These are phyloP conservation scores for Bovichtus variegatus DNA, from an alignment of 2,797 vertebrate species.

Conservation along the genomic window DNA sequence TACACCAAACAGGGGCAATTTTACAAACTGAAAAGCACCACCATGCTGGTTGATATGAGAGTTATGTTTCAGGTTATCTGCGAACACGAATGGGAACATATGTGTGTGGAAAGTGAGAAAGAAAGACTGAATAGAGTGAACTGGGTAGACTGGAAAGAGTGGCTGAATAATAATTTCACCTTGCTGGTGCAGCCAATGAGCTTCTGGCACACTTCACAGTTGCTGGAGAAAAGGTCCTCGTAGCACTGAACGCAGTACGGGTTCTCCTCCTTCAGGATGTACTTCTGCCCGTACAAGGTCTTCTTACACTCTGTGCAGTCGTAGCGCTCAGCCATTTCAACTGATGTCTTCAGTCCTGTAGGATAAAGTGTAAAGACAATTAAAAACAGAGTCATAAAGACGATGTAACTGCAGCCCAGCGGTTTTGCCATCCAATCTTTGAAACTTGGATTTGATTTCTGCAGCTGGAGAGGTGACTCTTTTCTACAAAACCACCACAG, in stretches of 20 bases:
- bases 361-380: background rate
- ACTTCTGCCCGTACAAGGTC: constrained; percentile 93
- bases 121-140: no score
- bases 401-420: background rate
- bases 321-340: constrained; percentile 90
- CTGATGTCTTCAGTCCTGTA: constrained; percentile 17
- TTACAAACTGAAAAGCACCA: no score
- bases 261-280: constrained; percentile 91
- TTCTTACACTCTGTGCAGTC: constrained; percentile 92
- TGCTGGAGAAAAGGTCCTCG: constrained; percentile 90
- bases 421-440: rapidly evolving
- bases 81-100: background rate
- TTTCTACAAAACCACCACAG: background rate
- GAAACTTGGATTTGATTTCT: background rate
- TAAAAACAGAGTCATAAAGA: background rate
- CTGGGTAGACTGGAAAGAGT: no score
- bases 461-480: background rate
- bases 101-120: background rate
- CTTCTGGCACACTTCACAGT: constrained; percentile 91
- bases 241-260: constrained; percentile 94
- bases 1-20: no score
- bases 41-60: no score
- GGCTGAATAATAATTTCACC: constrained; percentile 79
- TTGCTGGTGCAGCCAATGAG: constrained; percentile 93
- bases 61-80: background rate